A percentile compares a stretch with the other conserved stretches of the same genome.
These are phyloP conservation scores for Progne subis DNA, from an alignment of 2,113 vertebrate species.

Conservation along the genomic window DNA sequence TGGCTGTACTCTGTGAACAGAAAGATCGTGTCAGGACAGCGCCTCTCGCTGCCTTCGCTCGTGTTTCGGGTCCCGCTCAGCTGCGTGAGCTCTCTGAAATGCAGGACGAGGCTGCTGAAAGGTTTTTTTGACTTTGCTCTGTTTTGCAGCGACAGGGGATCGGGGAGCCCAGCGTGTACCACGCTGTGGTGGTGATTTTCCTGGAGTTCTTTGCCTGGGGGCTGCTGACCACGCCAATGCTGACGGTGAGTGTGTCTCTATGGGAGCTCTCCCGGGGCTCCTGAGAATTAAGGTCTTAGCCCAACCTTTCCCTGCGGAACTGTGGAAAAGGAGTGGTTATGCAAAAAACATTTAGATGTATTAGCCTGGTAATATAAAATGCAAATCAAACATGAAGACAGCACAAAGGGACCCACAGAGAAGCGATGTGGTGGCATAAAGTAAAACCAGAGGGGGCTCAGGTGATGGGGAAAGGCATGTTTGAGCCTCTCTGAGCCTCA, in stretches of 20 bases:
- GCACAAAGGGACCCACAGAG: background rate
- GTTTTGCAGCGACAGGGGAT: too few relatives aligned
- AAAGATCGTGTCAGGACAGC: too few relatives aligned
- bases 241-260: slow-evolving; percentile 74
- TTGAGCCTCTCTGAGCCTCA: background rate
- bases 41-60: too few relatives aligned
- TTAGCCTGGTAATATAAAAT: background rate
- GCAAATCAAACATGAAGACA: background rate
- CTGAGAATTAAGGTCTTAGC: background rate
- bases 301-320: background rate
- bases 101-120: too few relatives aligned
- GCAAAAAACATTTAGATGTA: background rate
- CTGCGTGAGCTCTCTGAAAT: too few relatives aligned
- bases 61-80: too few relatives aligned
- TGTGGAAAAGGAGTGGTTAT: background rate
- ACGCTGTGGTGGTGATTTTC: slow-evolving; percentile 93
- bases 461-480: background rate
- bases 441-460: background rate
- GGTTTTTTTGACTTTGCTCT: too few relatives aligned
- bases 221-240: slow-evolving; percentile 88
- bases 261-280: background rate
- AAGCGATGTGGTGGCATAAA: background rate
- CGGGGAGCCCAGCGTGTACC: too few relatives aligned
- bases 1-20: too few relatives aligned
- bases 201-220: slow-evolving; percentile 94